Evolutionary conservation across 2,797 vertebrate genomes (phyloP), one percentile per base, ranked within the genome.

Genomic region (Taeniopygia guttata): DNA sequence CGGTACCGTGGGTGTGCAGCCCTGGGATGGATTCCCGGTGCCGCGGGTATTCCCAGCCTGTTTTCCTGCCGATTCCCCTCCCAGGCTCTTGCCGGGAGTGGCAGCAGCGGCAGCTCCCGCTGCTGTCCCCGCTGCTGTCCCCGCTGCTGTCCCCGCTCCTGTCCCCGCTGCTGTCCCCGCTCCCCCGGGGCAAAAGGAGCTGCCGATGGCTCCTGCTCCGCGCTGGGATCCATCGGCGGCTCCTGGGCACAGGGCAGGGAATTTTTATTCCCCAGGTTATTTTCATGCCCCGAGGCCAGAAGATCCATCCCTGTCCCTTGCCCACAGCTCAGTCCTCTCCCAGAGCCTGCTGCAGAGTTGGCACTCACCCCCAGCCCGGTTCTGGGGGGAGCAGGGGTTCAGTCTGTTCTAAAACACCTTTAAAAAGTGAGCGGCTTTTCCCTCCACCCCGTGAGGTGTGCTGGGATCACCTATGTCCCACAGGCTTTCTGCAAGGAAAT

Each of bases 1-100:
- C 56, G 4, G 82, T 9, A 3, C 82, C 32, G 2, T 0, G 22
- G 6, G 1, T 14, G 2, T 3, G 42, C 69, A 48, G 49, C 49
- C 8, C 43, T 2, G 32, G 11, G 55, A 3, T 7, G 68, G 54
- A 17, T 38, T 19, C 18, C 27, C 36, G 42, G 9, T 2, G 60
- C 54, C 46, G 23, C 5, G 15, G 42, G 7, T 10, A 2, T 15
- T 51, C 55, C 56, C 82, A 46, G 49, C 38, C 22, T 3, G 38
- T 18, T 42, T 3, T 63, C 43, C 88, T 38, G 81, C 27, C 38
- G 5, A 14, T 48, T 68, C 68, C n/a, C 30, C 40, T 68, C 48
- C 42, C 70, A 48, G 40, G 2, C 58, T 13, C 29, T 19, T 27
- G 29, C 43, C 25, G 21, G 58, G 36, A 52, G 64, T 13, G 87